Evolutionary conservation across 2,888 invertebrate species (phyloP).

Genomic region (Epirrhoe tristata): DNA sequence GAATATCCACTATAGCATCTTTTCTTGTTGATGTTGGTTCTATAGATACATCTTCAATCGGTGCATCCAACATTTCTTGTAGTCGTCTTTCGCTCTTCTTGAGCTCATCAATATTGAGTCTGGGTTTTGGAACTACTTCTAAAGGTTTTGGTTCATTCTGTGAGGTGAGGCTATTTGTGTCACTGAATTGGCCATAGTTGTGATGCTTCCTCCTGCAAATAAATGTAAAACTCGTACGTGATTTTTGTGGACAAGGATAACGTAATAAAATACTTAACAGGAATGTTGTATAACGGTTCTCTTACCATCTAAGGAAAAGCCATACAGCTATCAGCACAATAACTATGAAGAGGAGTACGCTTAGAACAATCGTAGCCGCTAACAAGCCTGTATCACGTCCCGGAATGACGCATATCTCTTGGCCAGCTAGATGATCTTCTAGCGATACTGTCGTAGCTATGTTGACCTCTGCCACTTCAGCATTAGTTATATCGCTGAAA

Average conservation of each 20-base stretch:
- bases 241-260: slow-evolving; percentile 36
- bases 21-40: slow-evolving; percentile 51
- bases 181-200: slow-evolving; percentile 67
- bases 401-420: slow-evolving; percentile 58
- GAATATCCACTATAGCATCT: slow-evolving; percentile 56
- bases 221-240: slow-evolving; percentile 43
- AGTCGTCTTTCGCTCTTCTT: slow-evolving; percentile 72
- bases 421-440: slow-evolving; percentile 72
- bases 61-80: slow-evolving; percentile 71
- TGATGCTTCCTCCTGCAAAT: slow-evolving; percentile 61
- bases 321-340: slow-evolving; percentile 64
- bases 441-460: slow-evolving; percentile 66
- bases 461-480: slow-evolving; percentile 54
- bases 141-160: slow-evolving; percentile 58
- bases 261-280: slow-evolving; percentile 42
- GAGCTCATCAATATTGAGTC: slow-evolving; percentile 70
- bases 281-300: slow-evolving; percentile 54
- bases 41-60: slow-evolving; percentile 53
- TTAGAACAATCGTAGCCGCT: slow-evolving; percentile 72
- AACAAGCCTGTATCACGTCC: slow-evolving; percentile 71
- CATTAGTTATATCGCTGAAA: slow-evolving; percentile 71
- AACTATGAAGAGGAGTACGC: slow-evolving; percentile 69
- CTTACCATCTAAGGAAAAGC: slow-evolving; percentile 75
- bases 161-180: slow-evolving; percentile 65
- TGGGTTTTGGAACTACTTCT: slow-evolving; percentile 52